Evolutionary conservation across 2,888 invertebrate species (phyloP), one percentile per base, ranked within the genome.

Genomic region (Bhutanitis thaidina): DNA sequence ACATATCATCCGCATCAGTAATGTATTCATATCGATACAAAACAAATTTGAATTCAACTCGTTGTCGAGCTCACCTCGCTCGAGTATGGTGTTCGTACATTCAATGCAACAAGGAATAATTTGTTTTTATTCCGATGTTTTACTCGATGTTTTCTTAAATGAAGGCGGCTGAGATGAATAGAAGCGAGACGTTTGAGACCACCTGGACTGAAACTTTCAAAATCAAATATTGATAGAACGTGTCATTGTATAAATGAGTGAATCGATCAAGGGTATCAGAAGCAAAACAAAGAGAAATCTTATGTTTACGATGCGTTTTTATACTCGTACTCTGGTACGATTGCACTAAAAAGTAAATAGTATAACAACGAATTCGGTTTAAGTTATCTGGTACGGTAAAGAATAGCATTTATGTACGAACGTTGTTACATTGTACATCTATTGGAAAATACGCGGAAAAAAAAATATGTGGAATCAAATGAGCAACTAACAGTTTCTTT

Each of bases 181-280:
- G 30, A 43, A 53, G 41, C 32, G 30, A 52, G 41, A 55, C 43
- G 1, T 8, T 8, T 35, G 51, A 55, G 58, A 51, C 71, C 80
- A 82, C 74, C 79, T 82, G 81, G 80, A 65, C 64, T 43, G 48
- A 59, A 52, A 59, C 67, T 80, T 74, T 80, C 67, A 77, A 81
- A 84, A 75, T 79, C 76, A 80, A 82, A 82, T 77, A 55, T 55
- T 49, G 52, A 52, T 38, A 44, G 46, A 65, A 69, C 62, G 60
- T 64, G 60, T 62, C 59, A 58, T 44, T 53, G 56, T 66, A 71
- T 70, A 73, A 69, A 69, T 71, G 64, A 71, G 71, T 68, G 68
- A 74, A 75, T 71, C 50, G 53, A 61, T 66, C 65, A 67, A 65
- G 63, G 56, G 59, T 62, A 61, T 54, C 15, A 61, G 56, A 52